Evolutionary conservation across 2,113 vertebrate species (phyloP).

Genomic region (Fregetta grallaria): DNA sequence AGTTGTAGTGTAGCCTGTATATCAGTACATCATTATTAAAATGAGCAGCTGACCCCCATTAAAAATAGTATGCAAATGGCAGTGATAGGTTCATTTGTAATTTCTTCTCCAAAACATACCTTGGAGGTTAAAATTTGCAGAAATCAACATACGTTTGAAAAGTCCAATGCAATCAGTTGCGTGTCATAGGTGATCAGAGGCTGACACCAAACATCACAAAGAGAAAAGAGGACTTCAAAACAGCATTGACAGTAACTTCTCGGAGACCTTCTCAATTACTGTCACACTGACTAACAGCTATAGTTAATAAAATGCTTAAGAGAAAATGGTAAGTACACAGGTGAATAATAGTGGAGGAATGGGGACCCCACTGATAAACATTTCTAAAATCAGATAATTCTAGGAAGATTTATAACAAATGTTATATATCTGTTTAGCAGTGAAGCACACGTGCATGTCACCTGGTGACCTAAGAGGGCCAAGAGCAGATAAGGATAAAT

Average conservation of each 20-base stretch:
- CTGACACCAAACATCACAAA: background rate
- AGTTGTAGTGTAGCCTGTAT: background rate
- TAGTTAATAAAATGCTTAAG: background rate
- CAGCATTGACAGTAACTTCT: background rate
- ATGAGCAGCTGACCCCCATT: background rate
- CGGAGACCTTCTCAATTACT: background rate
- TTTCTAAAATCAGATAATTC: background rate
- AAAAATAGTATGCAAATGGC: background rate
- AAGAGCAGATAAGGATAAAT: background rate
- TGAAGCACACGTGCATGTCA: rapidly evolving
- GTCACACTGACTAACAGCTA: background rate
- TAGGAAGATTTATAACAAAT: background rate
- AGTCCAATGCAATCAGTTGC: background rate
- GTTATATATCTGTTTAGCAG: background rate
- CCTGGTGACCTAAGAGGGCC: background rate
- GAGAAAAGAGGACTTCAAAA: background rate
- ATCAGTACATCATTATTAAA: background rate
- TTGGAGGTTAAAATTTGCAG: background rate
- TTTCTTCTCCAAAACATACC: background rate
- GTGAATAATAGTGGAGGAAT: background rate
- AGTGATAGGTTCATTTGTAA: background rate
- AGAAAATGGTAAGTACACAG: background rate
- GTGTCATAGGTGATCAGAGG: background rate
- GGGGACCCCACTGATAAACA: background rate
- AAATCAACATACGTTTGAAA: background rate